A percentile compares a stretch with the other conserved stretches of the same genome.
Conservation (phyloP, 1,140 invertebrate species). For the Branchinecta lynchi region DNA sequence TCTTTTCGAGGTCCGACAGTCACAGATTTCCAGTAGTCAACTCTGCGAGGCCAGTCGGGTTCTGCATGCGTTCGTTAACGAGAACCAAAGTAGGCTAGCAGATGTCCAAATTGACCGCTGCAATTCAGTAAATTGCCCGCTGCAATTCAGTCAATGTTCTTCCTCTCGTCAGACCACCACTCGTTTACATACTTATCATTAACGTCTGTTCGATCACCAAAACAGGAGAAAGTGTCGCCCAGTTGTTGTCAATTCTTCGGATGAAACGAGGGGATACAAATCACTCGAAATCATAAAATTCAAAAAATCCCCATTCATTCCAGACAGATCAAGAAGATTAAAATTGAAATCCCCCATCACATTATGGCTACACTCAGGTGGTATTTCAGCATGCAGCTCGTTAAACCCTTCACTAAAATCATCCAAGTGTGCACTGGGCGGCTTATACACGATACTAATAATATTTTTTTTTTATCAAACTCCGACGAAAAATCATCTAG, state of each 20-base stretch:
- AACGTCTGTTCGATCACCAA: constrained; percentile 6
- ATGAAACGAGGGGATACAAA: constrained; percentile 9
- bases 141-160: background rate
- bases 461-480: constrained; percentile 3
- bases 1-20: background rate
- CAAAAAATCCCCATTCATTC: constrained; percentile 2
- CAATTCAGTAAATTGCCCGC: too few relatives aligned
- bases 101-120: constrained; percentile 4
- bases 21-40: background rate
- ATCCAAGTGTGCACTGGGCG: constrained; percentile 8
- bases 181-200: constrained; percentile 2
- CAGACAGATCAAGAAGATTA: too few relatives aligned
- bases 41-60: too few relatives aligned
- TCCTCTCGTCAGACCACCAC: constrained; percentile 4
- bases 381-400: constrained; percentile 5
- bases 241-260: constrained; percentile 5
- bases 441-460: constrained; percentile 1
- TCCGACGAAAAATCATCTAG: constrained; percentile 6
- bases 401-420: constrained; percentile 6
- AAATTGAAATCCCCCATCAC: too few relatives aligned
- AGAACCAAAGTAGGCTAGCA: constrained; percentile 1
- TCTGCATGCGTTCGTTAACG: too few relatives aligned
- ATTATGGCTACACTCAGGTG: too few relatives aligned
- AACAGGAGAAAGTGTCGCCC: constrained; percentile 4
- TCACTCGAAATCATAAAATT: constrained; percentile 10